Base-by-base conservation (phyloP, 2,797 vertebrate species). In the Astyanax mexicanus region DNA sequence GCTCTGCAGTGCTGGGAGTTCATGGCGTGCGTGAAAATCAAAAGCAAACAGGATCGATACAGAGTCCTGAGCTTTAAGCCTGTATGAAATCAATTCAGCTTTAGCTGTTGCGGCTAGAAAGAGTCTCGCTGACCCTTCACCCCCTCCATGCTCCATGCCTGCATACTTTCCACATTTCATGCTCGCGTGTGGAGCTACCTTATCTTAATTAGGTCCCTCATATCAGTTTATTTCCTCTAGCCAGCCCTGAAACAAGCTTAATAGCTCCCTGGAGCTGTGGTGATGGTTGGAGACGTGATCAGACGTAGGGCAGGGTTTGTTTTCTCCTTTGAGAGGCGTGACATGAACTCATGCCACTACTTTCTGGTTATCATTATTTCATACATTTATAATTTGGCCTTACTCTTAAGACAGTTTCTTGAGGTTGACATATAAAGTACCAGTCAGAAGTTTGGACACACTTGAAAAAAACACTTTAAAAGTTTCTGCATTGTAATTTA, bases 31-130 rank as follows among this genome's bases (percentile, higher is more conserved):
- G 77, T 7, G 25, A 71, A 79, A 81, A 74, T 76, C 71, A 78
- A 79, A 78, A 70, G 19, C 58, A 38, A 79, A 58, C 47, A 37
- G 64, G 60, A 84, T 84, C 79, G 25, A 81, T 84, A 65, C 67
- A 15, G 49, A 75, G 40, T 70, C 70, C 47, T 7, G 27, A 77
- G 60, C 69, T 80, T 71, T 68, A 76, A 64, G 69, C 66, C 52
- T 68, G 62, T 73, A 57, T 67, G 65, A 40, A 82, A 82, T 82
- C 77, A 76, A 69, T 79, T 72, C 58, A 55, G 47, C 62, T 69
- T 61, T 40, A 70, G 75, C 72, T 69, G 72, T 55, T 79, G 74
- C 67, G 57, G 42, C 78, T 65, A 65, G 58, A 66, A 35, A 65
- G 58, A 44, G 60, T 45, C 51, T 66, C 42, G 52, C 38, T 75